These are phyloP conservation scores for Lasioglossum pauxillum DNA, from an alignment of 2,888 invertebrate genomes.

Conservation along the genomic window DNA sequence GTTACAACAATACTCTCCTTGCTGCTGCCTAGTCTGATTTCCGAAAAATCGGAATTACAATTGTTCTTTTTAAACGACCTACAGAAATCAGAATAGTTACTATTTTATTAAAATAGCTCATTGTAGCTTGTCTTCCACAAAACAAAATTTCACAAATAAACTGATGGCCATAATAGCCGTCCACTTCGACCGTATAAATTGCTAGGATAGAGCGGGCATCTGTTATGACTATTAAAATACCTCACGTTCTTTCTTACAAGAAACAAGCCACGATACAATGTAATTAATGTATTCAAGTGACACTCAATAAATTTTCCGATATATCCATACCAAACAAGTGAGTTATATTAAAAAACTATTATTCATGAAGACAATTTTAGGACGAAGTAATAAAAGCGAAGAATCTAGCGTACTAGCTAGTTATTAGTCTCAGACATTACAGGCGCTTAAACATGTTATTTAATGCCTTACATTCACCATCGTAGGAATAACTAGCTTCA, in stretches of 20 bases:
- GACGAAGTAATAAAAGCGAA: not conserved
- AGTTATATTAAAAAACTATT: not conserved
- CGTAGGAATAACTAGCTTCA: not conserved
- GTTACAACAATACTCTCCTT: not conserved
- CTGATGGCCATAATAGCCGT: not conserved
- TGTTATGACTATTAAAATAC: not conserved
- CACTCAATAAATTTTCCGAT: not conserved
- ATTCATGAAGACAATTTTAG: not conserved
- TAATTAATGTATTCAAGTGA: not conserved
- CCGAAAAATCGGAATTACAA: not conserved
- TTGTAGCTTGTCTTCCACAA: not conserved
- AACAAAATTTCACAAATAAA: not conserved
- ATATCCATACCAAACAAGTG: not conserved
- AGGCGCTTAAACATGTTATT: conserved; percentile 1
- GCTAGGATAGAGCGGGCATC: not conserved
- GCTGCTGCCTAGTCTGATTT: not conserved
- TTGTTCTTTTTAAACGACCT: not conserved
- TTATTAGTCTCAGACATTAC: not conserved
- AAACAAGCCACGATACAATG: not conserved
- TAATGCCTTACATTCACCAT: not conserved
- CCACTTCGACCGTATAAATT: not conserved
- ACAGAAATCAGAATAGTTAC: not conserved
- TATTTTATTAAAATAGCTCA: not conserved
- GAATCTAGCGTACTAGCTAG: not conserved
- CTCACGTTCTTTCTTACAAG: not conserved